A percentile compares a stretch with the other conserved stretches of the same genome.
Evolutionary conservation across 2,797 vertebrate species (phyloP).

Genomic region (Coluber constrictor): DNA sequence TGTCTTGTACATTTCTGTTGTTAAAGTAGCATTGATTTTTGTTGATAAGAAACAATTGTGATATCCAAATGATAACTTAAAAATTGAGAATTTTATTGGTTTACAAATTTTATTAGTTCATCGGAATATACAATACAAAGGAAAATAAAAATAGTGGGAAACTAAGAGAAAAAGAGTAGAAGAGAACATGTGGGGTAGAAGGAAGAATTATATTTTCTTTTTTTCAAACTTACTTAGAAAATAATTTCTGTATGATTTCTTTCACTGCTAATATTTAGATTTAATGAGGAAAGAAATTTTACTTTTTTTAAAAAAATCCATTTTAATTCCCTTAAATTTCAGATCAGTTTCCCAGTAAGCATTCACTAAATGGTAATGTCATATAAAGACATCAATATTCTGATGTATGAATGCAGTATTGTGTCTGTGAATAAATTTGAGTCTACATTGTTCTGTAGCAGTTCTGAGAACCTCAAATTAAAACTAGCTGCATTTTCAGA

Average conservation of each 20-base stretch:
- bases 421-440: conserved; percentile 17
- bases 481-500: neutral
- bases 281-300: conserved; percentile 1
- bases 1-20: conserved; percentile 54
- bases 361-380: neutral
- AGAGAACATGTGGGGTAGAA: neutral
- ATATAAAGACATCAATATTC: conserved; percentile 9
- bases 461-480: conserved; percentile 8
- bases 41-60: conserved; percentile 64
- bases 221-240: conserved; percentile 13
- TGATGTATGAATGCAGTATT: conserved; percentile 24
- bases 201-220: conserved; percentile 14
- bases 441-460: conserved; percentile 24
- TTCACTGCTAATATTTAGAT: neutral
- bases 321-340: conserved; percentile 4
- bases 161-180: neutral
- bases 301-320: neutral
- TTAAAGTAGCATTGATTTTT: conserved; percentile 70
- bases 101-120: neutral
- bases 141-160: neutral
- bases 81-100: conserved; percentile 38
- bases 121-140: neutral
- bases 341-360: neutral
- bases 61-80: conserved; percentile 49
- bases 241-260: neutral